These are phyloP conservation scores for Theretra japonica DNA, from an alignment of 2,888 invertebrate genomes.

Conservation along the genomic window DNA sequence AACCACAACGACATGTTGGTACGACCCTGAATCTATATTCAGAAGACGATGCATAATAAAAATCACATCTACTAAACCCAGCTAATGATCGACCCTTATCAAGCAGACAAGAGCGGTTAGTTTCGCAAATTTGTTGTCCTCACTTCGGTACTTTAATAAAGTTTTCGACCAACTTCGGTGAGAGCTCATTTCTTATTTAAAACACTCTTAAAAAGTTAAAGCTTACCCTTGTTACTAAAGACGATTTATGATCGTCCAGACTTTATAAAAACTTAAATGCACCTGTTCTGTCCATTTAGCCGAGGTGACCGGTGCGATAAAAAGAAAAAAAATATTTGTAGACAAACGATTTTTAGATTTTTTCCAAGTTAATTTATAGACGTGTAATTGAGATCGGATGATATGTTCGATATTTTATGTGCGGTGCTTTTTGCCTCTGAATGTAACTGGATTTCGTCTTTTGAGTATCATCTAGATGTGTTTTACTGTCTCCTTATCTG, in stretches of 20 bases:
- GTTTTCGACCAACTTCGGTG: conserved; percentile 49
- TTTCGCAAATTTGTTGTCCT: conserved; percentile 3
- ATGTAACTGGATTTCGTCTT: neutral
- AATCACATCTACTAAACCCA: neutral
- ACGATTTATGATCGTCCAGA: conserved; percentile 71
- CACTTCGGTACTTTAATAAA: conserved; percentile 50
- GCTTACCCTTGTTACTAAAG: conserved; percentile 75
- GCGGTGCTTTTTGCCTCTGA: conserved; percentile 5
- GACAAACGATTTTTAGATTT: conserved; percentile 22
- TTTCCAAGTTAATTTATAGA: conserved; percentile 20
- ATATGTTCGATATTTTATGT: conserved; percentile 12
- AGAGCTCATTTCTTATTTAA: conserved; percentile 66
- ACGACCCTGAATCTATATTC: no score
- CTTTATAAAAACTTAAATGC: conserved; percentile 73
- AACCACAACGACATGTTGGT: no score
- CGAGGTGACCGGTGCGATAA: conserved; percentile 57
- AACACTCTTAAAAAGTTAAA: conserved; percentile 68
- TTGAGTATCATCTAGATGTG: conserved; percentile 1
- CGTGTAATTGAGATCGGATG: conserved; percentile 25
- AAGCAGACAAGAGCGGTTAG: conserved; percentile 7
- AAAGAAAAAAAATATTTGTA: conserved; percentile 29
- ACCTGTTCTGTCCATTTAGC: conserved; percentile 77
- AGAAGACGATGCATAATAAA: neutral
- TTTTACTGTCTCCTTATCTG: neutral
- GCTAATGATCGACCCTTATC: conserved; percentile 9